These are phyloP conservation scores for Escarpia spicata DNA, from an alignment of 2,888 invertebrate species.

Conservation along the genomic window DNA sequence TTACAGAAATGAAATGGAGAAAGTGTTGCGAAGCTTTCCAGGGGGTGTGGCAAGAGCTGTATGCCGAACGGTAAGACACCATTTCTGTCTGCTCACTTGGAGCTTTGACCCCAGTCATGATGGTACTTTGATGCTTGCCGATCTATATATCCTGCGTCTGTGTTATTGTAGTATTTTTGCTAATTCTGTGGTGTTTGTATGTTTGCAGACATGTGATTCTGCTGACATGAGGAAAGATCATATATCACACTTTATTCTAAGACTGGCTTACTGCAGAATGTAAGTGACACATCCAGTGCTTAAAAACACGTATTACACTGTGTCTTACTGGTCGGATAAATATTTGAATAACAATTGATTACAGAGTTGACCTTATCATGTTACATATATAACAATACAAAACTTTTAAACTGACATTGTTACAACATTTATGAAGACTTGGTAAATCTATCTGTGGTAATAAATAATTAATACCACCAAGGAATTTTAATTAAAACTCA, in stretches of 20 bases:
- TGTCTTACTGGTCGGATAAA: background rate
- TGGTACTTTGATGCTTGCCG: too few relatives aligned
- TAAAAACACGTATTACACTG: background rate
- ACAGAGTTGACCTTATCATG: background rate
- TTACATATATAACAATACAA: background rate
- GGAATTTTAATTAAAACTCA: background rate
- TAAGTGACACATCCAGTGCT: constrained; percentile 47
- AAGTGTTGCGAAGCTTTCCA: constrained; percentile 47
- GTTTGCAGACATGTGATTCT: background rate
- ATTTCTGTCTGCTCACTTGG: too few relatives aligned
- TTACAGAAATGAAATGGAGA: constrained; percentile 53
- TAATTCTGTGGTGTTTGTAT: background rate
- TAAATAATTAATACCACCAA: background rate
- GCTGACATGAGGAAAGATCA: constrained; percentile 72
- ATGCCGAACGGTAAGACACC: background rate
- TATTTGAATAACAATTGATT: background rate
- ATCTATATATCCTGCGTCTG: too few relatives aligned
- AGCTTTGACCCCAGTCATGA: too few relatives aligned
- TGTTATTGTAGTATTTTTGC: background rate
- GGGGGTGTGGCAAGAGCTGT: constrained; percentile 35
- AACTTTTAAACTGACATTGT: background rate
- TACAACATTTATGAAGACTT: background rate
- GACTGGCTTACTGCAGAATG: constrained; percentile 86
- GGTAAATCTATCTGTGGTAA: background rate
- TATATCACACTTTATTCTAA: constrained; percentile 90